These are phyloP conservation scores for Rhadinocentrus ornatus DNA, from an alignment of 2,797 vertebrate genomes.

Conservation along the genomic window DNA sequence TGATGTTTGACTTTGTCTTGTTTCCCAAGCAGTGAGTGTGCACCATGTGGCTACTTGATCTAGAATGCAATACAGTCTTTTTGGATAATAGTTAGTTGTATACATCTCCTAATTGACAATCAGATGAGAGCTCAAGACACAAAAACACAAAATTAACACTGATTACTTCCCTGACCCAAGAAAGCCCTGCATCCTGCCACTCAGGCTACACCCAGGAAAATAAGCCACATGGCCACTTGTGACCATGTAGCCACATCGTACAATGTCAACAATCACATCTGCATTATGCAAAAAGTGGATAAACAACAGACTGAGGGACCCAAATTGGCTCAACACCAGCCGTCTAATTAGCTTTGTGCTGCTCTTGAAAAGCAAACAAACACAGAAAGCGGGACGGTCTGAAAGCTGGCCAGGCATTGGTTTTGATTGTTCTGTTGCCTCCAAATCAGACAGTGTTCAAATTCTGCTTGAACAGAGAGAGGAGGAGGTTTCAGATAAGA, in stretches of 20 bases:
- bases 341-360: conserved; percentile 86
- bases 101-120: conserved; percentile 42
- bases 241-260: conserved; percentile 61
- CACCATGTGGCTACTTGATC: conserved; percentile 36
- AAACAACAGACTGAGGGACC: conserved; percentile 82
- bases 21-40: conserved; percentile 15
- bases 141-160: conserved; percentile 39
- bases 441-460: conserved; percentile 67
- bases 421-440: conserved; percentile 70
- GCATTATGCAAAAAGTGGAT: conserved; percentile 81
- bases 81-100: conserved; percentile 42
- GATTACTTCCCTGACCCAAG: conserved; percentile 25
- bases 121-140: conserved; percentile 32
- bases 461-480: conserved; percentile 45
- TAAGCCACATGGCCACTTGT: conserved; percentile 72
- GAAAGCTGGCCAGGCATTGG: conserved; percentile 71
- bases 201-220: conserved; percentile 46
- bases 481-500: conserved; percentile 59
- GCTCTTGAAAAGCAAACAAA: conserved; percentile 84
- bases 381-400: conserved; percentile 71
- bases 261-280: conserved; percentile 77
- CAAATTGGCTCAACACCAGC: conserved; percentile 81
- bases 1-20: not conserved
- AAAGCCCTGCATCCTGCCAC: conserved; percentile 27
- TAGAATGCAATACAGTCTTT: conserved; percentile 37